These are phyloP conservation scores for Semnornis frantzii DNA, from an alignment of 2,113 vertebrate species.

Conservation along the genomic window DNA sequence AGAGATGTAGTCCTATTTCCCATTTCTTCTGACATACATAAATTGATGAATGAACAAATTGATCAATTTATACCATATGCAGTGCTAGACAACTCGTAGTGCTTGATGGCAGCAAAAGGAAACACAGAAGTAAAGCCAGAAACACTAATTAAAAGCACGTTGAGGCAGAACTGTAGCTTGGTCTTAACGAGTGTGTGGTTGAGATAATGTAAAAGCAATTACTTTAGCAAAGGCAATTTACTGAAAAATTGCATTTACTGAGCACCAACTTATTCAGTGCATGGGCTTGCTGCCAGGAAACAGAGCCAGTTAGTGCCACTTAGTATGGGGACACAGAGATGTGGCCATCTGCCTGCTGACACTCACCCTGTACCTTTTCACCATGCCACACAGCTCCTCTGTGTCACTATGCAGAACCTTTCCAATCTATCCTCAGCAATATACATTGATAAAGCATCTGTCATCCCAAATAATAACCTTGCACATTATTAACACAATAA, in stretches of 20 bases:
- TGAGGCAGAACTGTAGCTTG: constrained; percentile 3
- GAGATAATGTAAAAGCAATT: constrained; percentile 66
- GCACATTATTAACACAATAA: fast-evolving
- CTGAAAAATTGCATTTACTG: background rate
- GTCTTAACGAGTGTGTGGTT: background rate
- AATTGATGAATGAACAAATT: background rate
- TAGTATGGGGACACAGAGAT: background rate
- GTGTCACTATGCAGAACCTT: too few species aligned
- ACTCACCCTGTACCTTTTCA: background rate
- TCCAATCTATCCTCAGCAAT: background rate
- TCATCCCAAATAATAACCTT: background rate
- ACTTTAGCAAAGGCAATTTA: constrained; percentile 43
- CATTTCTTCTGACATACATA: background rate
- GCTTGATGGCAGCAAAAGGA: background rate
- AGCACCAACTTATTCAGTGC: background rate
- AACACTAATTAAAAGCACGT: background rate
- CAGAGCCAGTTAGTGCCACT: background rate
- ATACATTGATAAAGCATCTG: background rate
- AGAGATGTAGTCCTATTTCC: background rate
- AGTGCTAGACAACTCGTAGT: background rate
- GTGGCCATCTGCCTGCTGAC: background rate
- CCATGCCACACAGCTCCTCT: background rate
- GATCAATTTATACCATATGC: background rate
- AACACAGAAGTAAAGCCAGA: background rate
- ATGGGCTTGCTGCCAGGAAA: background rate